Conservation (phyloP, 2,113 vertebrate species). For the Athene cunicularia region DNA sequence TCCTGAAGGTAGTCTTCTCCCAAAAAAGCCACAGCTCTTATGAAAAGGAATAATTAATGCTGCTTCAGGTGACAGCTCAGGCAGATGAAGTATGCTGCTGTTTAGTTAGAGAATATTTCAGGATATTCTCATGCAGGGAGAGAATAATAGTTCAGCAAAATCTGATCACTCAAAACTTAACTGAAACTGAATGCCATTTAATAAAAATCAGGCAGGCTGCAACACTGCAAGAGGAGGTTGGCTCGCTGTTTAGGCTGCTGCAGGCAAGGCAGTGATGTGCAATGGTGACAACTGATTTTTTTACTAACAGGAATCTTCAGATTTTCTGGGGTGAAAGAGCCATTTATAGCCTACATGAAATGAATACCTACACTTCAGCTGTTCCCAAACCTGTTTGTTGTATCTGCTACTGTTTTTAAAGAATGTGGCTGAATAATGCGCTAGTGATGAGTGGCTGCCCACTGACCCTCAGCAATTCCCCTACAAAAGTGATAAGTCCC, state of each 20-base stretch:
- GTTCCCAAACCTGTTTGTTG: background rate
- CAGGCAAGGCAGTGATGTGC: rapidly evolving
- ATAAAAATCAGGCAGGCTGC: background rate
- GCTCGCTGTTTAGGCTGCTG: background rate
- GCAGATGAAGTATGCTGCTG: background rate
- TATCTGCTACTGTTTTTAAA: background rate
- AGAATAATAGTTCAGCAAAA: background rate
- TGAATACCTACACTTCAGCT: background rate
- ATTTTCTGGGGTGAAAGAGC: background rate
- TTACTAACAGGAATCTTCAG: background rate
- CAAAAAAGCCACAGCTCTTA: background rate
- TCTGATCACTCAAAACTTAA: background rate
- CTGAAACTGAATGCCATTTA: background rate
- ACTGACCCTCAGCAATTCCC: background rate
- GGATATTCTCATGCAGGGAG: background rate
- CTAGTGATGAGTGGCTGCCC: rapidly evolving
- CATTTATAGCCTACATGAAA: background rate
- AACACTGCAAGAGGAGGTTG: background rate
- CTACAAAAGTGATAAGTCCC: background rate
- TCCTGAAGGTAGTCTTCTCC: background rate
- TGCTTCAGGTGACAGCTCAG: background rate
- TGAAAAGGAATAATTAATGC: background rate
- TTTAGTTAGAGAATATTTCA: background rate
- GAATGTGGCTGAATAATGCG: background rate
- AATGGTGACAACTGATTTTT: background rate